These are phyloP conservation scores for Alviniconcha strummeri DNA, from an alignment of 2,888 invertebrate genomes.

Conservation along the genomic window DNA sequence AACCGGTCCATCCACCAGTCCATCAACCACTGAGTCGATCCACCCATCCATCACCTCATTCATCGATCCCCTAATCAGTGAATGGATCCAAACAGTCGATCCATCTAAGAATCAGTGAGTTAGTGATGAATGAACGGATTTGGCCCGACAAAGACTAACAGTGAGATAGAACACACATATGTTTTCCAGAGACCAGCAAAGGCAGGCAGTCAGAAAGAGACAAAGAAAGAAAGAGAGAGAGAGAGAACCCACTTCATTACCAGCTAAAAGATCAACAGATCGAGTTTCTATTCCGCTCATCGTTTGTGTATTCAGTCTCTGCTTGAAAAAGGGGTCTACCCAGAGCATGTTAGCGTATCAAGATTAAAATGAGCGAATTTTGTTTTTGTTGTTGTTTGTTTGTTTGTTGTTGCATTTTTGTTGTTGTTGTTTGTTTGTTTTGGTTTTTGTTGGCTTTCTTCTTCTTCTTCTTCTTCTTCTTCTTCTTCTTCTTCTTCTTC, in stretches of 20 bases:
- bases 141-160: no score
- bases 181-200: background rate
- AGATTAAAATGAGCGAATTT: background rate
- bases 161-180: no score
- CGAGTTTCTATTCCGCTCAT: no score
- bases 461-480: constrained; percentile 2
- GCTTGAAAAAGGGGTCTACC: background rate
- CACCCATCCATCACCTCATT: background rate
- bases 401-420: background rate
- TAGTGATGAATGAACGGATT: no score
- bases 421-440: background rate
- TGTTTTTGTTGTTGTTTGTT: background rate
- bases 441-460: background rate
- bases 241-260: background rate
- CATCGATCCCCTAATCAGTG: background rate
- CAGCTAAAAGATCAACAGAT: no score
- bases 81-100: no score
- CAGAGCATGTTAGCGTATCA: background rate
- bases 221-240: background rate
- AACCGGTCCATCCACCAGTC: no score
- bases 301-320: background rate
- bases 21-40: no score
- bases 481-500: background rate
- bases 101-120: no score
- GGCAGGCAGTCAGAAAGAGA: background rate